Evolutionary conservation across 2,888 invertebrate species (phyloP).

Genomic region (Dendrolimus pini): DNA sequence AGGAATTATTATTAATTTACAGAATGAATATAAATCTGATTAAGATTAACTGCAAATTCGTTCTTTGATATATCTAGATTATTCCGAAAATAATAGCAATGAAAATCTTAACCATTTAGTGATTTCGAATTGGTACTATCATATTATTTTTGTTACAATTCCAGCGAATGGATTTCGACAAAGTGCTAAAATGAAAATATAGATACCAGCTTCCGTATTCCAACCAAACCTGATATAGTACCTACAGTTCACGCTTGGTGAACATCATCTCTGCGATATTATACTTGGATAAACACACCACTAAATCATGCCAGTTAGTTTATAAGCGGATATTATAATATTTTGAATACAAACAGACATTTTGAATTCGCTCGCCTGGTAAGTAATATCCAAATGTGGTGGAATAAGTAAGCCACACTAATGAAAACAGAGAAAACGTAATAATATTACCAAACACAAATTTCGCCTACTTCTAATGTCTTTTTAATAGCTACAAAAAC

Average conservation of each 20-base stretch:
- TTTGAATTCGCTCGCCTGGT: too few species aligned
- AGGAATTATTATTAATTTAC: too few species aligned
- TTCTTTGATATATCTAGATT: too few species aligned
- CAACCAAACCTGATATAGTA: neutral
- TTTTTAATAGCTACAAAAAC: slow-evolving; percentile 34
- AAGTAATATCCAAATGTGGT: too few species aligned
- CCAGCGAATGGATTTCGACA: too few species aligned
- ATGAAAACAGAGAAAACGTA: neutral
- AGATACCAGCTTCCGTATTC: slow-evolving; percentile 11
- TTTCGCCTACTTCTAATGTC: slow-evolving; percentile 24
- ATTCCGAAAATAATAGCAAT: too few species aligned
- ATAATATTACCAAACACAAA: neutral
- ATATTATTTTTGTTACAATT: too few species aligned
- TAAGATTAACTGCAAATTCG: too few species aligned
- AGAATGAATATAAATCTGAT: too few species aligned
- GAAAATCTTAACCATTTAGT: too few species aligned
- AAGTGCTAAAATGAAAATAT: neutral
- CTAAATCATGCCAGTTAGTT: neutral
- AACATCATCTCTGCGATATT: neutral
- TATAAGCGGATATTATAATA: neutral
- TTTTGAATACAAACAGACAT: too few species aligned
- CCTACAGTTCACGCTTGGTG: neutral
- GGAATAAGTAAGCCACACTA: neutral
- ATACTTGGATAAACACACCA: neutral
- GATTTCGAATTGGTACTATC: too few species aligned